Evolutionary conservation across 2,797 vertebrate species (phyloP).

Genomic region (Danio kyathit): DNA sequence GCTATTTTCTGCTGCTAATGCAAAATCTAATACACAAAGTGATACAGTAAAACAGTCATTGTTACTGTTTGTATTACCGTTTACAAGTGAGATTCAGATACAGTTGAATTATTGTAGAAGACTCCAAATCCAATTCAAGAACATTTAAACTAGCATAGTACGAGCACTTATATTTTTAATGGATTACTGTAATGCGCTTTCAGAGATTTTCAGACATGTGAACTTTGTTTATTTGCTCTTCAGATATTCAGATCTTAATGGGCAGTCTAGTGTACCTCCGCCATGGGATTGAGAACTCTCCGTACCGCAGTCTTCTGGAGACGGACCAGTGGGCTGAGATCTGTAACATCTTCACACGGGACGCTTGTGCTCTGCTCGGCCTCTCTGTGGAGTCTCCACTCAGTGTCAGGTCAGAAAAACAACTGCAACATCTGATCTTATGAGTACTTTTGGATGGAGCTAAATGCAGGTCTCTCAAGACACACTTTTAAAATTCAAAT

Average conservation of each 20-base stretch:
- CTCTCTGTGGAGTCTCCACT: constrained; percentile 92
- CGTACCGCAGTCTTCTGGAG: constrained; percentile 88
- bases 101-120: no score
- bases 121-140: no score
- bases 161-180: no score
- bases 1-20: no score
- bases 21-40: no score
- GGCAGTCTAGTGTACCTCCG: constrained; percentile 91
- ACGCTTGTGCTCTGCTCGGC: constrained; percentile 89
- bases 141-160: no score
- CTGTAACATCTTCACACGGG: constrained; percentile 91
- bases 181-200: no score
- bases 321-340: constrained; percentile 92
- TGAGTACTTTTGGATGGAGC: not conserved
- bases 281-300: constrained; percentile 90
- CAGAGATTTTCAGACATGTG: not conserved
- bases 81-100: no score
- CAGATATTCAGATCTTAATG: constrained; percentile 95
- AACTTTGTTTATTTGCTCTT: constrained; percentile 9
- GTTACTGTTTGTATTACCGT: no score
- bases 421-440: not conserved
- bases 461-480: not conserved
- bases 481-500: not conserved
- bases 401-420: constrained; percentile 84
- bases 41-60: no score